Conservation (phyloP, 2,888 invertebrate species). For the Lycocerus yunnanus region DNA sequence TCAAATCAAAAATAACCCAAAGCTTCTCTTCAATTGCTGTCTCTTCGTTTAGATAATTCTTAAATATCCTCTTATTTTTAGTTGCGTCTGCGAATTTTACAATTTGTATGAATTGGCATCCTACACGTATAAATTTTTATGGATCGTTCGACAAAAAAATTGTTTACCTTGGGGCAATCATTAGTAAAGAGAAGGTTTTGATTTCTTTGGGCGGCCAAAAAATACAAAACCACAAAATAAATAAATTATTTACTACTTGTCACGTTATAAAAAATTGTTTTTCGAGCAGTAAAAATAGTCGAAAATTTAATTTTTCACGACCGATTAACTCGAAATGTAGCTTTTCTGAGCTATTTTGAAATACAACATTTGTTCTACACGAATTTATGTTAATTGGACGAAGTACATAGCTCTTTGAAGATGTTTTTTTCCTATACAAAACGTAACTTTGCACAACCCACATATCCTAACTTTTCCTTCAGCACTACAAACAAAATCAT, state of each 20-base stretch:
- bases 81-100: conserved; percentile 5
- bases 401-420: neutral
- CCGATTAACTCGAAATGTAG: neutral
- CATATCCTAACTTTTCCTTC: neutral
- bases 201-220: neutral
- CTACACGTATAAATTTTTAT: neutral
- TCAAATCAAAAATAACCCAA: conserved; percentile 20
- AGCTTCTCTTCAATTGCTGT: conserved; percentile 7
- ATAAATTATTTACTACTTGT: neutral
- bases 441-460: neutral
- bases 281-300: neutral
- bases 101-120: conserved; percentile 2
- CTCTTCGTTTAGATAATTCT: conserved; percentile 9
- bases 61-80: conserved; percentile 7
- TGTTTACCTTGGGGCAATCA: neutral
- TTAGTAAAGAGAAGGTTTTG: neutral
- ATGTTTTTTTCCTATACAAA: neutral
- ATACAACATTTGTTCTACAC: neutral
- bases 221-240: neutral
- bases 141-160: neutral
- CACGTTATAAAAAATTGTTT: neutral
- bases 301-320: neutral
- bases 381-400: conserved; percentile 1
- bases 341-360: neutral
- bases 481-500: neutral